Percentiles rank a stretch among this genome's conserved stretches.
Evolutionary conservation across 2,113 vertebrate genomes (phyloP).

Genomic region (Cichladusa arquata): DNA sequence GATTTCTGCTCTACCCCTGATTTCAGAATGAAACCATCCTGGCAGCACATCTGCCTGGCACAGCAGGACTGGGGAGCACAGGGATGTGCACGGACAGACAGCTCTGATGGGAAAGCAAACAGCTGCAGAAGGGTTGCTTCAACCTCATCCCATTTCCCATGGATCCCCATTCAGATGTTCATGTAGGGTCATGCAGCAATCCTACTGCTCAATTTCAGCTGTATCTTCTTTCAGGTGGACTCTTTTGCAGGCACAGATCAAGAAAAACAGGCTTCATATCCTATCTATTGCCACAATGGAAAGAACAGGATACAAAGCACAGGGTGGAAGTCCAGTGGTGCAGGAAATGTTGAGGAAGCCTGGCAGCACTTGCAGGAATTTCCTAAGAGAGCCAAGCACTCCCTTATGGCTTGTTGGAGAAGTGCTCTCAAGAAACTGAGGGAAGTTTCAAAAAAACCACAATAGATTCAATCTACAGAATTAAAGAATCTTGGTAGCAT

Average conservation of each 20-base stretch:
- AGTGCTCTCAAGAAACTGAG: neutral
- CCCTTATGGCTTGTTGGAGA: neutral
- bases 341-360: neutral
- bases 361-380: neutral
- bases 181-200: neutral
- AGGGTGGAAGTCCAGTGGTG: neutral
- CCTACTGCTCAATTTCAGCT: neutral
- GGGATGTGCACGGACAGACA: accelerated
- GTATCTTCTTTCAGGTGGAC: neutral
- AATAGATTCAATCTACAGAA: neutral
- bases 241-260: neutral
- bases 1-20: neutral
- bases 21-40: neutral
- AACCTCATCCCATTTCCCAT: neutral
- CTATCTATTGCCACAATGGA: neutral
- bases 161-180: neutral
- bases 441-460: neutral
- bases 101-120: neutral
- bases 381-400: neutral
- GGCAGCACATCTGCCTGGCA: neutral
- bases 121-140: neutral
- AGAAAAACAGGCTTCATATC: neutral
- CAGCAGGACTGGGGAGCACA: neutral
- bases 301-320: neutral
- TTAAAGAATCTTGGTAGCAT: neutral